phyloP scores from a whole-genome alignment of 2,113 vertebrate species.

The Macquaria ambigua region DNA sequence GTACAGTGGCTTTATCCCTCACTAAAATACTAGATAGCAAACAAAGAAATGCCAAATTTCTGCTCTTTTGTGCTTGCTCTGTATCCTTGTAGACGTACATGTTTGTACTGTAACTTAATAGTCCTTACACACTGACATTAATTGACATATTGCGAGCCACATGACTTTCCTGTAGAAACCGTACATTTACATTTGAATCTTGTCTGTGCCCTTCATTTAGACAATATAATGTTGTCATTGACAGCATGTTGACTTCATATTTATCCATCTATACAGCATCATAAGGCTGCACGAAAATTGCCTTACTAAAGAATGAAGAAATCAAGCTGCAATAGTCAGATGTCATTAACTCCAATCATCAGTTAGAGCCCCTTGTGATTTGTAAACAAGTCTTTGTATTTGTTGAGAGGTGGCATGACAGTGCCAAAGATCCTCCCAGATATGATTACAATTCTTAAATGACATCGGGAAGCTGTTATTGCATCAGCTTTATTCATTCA shows the following conservation, averaged over 20 bases:
- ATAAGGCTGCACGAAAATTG: neutral
- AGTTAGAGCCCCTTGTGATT: neutral
- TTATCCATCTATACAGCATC: neutral
- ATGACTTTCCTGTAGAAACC: neutral
- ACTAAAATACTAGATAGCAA: conserved; percentile 26
- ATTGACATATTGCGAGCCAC: neutral
- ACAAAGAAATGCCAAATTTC: conserved; percentile 22
- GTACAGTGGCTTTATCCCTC: conserved; percentile 21
- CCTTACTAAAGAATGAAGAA: neutral
- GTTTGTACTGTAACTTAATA: neutral
- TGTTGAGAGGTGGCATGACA: conserved; percentile 9
- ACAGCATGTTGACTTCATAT: neutral
- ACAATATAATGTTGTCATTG: neutral
- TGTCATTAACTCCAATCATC: neutral
- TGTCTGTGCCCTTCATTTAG: neutral
- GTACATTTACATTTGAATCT: neutral
- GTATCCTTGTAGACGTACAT: neutral
- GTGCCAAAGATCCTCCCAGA: conserved; percentile 29
- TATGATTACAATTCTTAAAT: conserved; percentile 21
- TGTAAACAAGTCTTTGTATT: conserved; percentile 7
- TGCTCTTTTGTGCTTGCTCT: neutral
- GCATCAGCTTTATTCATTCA: conserved; percentile 36
- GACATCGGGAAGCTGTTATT: conserved; percentile 17
- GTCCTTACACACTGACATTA: neutral
- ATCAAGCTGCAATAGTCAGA: neutral